Evolutionary conservation across 2,888 invertebrate genomes (phyloP).

Genomic region (Drosophila ezoana): DNA sequence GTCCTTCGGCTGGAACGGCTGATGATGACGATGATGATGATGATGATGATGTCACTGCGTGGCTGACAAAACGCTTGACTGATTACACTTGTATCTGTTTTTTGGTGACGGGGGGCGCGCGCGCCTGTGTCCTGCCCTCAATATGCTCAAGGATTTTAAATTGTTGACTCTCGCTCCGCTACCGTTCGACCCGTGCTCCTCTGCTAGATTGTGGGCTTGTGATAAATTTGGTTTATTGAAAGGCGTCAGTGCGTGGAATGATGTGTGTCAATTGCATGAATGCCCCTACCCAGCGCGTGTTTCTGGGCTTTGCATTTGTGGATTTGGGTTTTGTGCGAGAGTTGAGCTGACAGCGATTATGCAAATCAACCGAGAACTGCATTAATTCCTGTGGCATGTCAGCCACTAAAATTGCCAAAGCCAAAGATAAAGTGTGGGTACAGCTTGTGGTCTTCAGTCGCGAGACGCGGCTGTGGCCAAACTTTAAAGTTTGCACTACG

Average conservation of each 20-base stretch:
- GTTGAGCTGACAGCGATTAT: constrained; percentile 80
- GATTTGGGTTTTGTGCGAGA: constrained; percentile 41
- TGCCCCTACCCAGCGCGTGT: constrained; percentile 47
- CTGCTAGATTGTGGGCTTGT: constrained; percentile 66
- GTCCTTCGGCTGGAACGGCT: constrained; percentile 41
- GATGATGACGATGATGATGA: constrained; percentile 21
- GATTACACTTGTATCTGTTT: constrained; percentile 81
- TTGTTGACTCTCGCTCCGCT: constrained; percentile 63
- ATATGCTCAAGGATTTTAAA: constrained; percentile 77
- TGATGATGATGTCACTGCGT: constrained; percentile 67
- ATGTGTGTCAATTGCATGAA: constrained; percentile 85
- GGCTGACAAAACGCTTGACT: constrained; percentile 81
- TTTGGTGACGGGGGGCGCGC: constrained; percentile 28
- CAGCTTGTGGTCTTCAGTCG: constrained; percentile 22
- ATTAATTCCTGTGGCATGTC: constrained; percentile 58
- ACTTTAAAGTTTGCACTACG: constrained; percentile 29
- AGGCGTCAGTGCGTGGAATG: constrained; percentile 86
- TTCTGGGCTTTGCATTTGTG: constrained; percentile 48
- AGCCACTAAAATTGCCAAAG: background rate
- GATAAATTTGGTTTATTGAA: constrained; percentile 85
- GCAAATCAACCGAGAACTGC: constrained; percentile 72
- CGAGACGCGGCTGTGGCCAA: constrained; percentile 11
- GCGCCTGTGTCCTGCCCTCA: constrained; percentile 47
- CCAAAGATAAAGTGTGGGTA: background rate
- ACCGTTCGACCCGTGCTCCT: background rate